A percentile compares a stretch with the other conserved stretches of the same genome.
Evolutionary conservation across 2,797 vertebrate species (phyloP).

Genomic region (Tenualosa ilisha): DNA sequence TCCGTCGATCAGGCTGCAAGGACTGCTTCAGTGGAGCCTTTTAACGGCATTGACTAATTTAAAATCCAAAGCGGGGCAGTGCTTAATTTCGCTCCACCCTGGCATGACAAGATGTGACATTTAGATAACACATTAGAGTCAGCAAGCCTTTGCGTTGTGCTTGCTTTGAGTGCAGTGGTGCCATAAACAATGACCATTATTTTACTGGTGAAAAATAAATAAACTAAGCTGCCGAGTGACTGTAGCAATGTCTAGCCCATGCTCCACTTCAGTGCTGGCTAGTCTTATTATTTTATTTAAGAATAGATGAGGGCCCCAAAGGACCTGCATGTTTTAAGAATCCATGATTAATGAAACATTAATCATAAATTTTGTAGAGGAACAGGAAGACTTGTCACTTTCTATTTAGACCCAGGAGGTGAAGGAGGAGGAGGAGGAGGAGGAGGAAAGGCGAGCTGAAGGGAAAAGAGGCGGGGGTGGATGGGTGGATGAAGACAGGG

Average conservation of each 20-base stretch:
- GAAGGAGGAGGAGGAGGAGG: slow-evolving; percentile 27
- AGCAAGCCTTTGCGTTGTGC: slow-evolving; percentile 51
- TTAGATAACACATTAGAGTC: slow-evolving; percentile 67
- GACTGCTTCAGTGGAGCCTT: slow-evolving; percentile 11
- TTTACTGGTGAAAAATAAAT: slow-evolving; percentile 47
- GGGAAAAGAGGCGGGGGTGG: slow-evolving; percentile 58
- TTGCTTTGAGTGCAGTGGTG: slow-evolving; percentile 66
- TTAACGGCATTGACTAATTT: slow-evolving; percentile 13
- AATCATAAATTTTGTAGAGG: slow-evolving; percentile 76
- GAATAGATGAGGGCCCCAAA: slow-evolving; percentile 65
- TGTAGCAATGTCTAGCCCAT: slow-evolving; percentile 48
- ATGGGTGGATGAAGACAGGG: slow-evolving; percentile 43
- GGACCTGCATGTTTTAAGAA: slow-evolving; percentile 72
- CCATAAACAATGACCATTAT: slow-evolving; percentile 74
- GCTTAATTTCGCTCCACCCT: slow-evolving; percentile 53
- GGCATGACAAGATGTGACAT: slow-evolving; percentile 66
- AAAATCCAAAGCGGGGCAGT: slow-evolving; percentile 34
- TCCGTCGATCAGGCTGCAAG: neutral
- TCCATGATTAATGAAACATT: slow-evolving; percentile 78
- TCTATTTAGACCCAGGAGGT: slow-evolving; percentile 68
- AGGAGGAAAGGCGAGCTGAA: slow-evolving; percentile 46
- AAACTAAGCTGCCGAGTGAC: slow-evolving; percentile 41
- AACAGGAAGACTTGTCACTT: slow-evolving; percentile 78
- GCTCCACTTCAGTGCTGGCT: slow-evolving; percentile 56
- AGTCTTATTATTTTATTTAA: slow-evolving; percentile 73